Base-by-base conservation (phyloP, 2,797 vertebrate genomes). In the Adelosebastes latens region DNA sequence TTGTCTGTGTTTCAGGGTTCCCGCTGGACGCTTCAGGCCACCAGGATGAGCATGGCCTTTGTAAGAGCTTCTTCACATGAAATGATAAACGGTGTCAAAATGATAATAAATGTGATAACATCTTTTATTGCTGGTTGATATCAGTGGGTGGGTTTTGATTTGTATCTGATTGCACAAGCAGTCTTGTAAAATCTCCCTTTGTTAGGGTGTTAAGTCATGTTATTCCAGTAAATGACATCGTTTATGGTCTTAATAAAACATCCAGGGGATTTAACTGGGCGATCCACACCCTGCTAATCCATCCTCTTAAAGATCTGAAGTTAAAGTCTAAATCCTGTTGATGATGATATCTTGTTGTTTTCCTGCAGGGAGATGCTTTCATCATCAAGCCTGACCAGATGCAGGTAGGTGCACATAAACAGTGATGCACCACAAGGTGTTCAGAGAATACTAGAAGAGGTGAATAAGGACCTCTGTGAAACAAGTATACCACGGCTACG, bases 21-120 rank as follows among this genome's bases (percentile, higher is more conserved):
- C 73, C 96, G 98, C 29, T 99, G 99, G 99, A 99, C 98, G 12
- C 94, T 99, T 31, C 98, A 99, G 86, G 97, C 98, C 64, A 98
- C 97, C 14, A 96, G 96, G 92, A 99, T 99, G 99, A 96, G 98
- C 93, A 88, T 97, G 91, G 94, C 97, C 86, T 95, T 99, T 92
- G 99, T 99, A 95, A 98, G 98, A 63, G 8, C 63, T 75, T 36
- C 14, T 29, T 64, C 29, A 18, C 0, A 20, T 71, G 2, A 60
- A 11, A 16, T 53, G 42, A 77, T 9, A 36, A 24, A 1, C 18
- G 7, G 0, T 49, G 27, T 58, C 36, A 53, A 67, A 36, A 49
- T 42, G 31, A 25, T 1, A 22, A 71, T 63, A 27, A n/a, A 10
- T 32, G 56, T 34, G 72, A 89, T 75, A 60, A 69, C 31, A 11